Evolutionary conservation across 2,888 invertebrate genomes (phyloP).

Genomic region (Drosophila siamana): DNA sequence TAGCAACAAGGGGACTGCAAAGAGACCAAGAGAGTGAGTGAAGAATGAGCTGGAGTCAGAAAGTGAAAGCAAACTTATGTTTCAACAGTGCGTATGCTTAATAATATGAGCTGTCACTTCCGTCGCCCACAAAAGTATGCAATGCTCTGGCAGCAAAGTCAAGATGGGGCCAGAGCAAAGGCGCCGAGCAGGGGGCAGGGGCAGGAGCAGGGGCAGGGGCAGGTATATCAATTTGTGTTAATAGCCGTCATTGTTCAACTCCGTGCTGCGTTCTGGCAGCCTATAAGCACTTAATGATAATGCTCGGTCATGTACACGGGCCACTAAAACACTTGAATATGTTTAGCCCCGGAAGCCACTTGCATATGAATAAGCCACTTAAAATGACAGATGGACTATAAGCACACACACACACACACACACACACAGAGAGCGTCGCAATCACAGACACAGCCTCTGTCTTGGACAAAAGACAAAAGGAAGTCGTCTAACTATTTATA

Average conservation of each 20-base stretch:
- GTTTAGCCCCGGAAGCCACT: slow-evolving; percentile 81
- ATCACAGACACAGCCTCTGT: not conserved
- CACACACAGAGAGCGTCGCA: slow-evolving; percentile 22
- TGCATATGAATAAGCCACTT: slow-evolving; percentile 83
- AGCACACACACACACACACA: slow-evolving; percentile 22
- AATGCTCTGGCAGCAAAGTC: not conserved
- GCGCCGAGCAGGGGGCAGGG: not conserved
- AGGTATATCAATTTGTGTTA: slow-evolving; percentile 78
- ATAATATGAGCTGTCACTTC: slow-evolving; percentile 35
- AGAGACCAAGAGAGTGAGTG: not conserved
- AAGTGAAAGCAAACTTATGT: slow-evolving; percentile 30
- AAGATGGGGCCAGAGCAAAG: slow-evolving; percentile 3
- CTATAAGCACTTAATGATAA: slow-evolving; percentile 82
- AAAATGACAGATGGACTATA: slow-evolving; percentile 82
- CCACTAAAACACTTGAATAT: slow-evolving; percentile 80
- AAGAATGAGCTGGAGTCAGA: slow-evolving; percentile 6
- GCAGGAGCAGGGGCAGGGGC: not conserved
- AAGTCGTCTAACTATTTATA: slow-evolving; percentile 76
- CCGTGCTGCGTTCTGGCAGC: slow-evolving; percentile 39
- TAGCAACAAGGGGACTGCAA: slow-evolving; percentile 70
- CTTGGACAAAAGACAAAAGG: slow-evolving; percentile 71
- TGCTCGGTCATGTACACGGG: slow-evolving; percentile 79
- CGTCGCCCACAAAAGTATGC: slow-evolving; percentile 11
- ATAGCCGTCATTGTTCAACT: slow-evolving; percentile 74
- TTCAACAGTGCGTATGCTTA: slow-evolving; percentile 63